These are phyloP conservation scores for Ecliptopera silaceata DNA, from an alignment of 2,888 invertebrate genomes.

Conservation along the genomic window DNA sequence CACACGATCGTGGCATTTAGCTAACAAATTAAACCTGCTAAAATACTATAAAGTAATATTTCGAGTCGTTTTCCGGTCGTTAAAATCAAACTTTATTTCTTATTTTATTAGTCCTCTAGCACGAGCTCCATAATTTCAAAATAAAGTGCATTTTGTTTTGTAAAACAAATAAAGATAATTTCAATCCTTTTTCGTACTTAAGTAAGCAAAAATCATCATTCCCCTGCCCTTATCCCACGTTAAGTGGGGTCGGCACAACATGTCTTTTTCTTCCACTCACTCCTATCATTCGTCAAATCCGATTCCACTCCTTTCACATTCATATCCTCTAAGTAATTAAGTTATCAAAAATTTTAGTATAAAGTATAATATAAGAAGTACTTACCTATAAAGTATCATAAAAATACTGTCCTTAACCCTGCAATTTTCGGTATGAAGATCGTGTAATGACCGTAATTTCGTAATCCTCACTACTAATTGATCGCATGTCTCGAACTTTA, in stretches of 20 bases:
- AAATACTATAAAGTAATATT: too few species aligned
- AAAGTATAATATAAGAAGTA: too few species aligned
- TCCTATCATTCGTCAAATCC: too few species aligned
- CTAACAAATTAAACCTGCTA: background rate
- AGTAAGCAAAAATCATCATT: too few species aligned
- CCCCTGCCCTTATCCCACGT: too few species aligned
- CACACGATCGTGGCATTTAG: background rate
- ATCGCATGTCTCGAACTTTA: constrained; percentile 3
- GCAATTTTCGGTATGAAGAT: background rate
- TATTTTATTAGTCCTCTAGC: background rate
- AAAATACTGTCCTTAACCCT: background rate
- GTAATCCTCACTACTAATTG: constrained; percentile 6
- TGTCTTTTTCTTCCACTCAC: too few species aligned
- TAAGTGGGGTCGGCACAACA: too few species aligned
- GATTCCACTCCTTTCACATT: too few species aligned
- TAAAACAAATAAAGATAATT: background rate
- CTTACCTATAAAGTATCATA: background rate
- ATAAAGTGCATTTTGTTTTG: background rate
- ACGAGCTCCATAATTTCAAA: background rate
- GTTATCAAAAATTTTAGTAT: too few species aligned
- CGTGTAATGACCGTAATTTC: constrained; percentile 9
- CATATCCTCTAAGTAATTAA: too few species aligned
- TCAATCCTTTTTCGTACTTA: background rate
- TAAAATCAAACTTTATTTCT: background rate
- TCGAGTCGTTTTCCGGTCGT: background rate